phyloP scores from a whole-genome alignment of 2,888 invertebrate species.

The Quadroppia sp. region DNA sequence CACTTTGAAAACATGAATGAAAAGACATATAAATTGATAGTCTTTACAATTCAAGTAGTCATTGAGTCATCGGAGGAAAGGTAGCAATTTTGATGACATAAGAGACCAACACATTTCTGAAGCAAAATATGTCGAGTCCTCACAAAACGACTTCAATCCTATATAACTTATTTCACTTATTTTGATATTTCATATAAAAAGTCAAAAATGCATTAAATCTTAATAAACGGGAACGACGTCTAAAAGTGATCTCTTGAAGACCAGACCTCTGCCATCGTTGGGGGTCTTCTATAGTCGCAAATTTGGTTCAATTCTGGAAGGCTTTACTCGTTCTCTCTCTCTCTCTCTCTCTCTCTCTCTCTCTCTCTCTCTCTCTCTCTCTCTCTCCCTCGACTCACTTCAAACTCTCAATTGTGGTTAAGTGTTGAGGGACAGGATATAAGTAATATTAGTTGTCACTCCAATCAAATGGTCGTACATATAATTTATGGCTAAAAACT shows the following conservation, averaged over 20 bases:
- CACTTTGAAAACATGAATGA: slow-evolving; percentile 25
- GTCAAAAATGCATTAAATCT: slow-evolving; percentile 10
- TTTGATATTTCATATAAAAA: slow-evolving; percentile 10
- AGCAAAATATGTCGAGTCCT: slow-evolving; percentile 2
- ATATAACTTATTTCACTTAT: background rate
- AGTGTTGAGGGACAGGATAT: slow-evolving; percentile 30
- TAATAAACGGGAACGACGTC: background rate
- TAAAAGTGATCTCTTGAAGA: background rate
- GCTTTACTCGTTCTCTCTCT: too few species aligned
- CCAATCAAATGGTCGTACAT: slow-evolving; percentile 24
- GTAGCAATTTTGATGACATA: slow-evolving; percentile 20
- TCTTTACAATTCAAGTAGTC: slow-evolving; percentile 28
- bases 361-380: background rate
- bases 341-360: too few species aligned
- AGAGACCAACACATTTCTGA: background rate
- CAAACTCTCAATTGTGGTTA: slow-evolving; percentile 15
- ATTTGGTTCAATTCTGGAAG: background rate
- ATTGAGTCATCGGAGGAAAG: slow-evolving; percentile 27
- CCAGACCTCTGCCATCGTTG: slow-evolving; percentile 12
- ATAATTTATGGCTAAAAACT: slow-evolving; percentile 35
- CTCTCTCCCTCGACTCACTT: background rate
- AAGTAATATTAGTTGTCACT: slow-evolving; percentile 34
- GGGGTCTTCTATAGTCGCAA: slow-evolving; percentile 18
- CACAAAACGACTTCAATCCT: background rate
- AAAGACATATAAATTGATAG: slow-evolving; percentile 31